phyloP scores from a whole-genome alignment of 2,797 vertebrate species.

The Vireo griseus region DNA sequence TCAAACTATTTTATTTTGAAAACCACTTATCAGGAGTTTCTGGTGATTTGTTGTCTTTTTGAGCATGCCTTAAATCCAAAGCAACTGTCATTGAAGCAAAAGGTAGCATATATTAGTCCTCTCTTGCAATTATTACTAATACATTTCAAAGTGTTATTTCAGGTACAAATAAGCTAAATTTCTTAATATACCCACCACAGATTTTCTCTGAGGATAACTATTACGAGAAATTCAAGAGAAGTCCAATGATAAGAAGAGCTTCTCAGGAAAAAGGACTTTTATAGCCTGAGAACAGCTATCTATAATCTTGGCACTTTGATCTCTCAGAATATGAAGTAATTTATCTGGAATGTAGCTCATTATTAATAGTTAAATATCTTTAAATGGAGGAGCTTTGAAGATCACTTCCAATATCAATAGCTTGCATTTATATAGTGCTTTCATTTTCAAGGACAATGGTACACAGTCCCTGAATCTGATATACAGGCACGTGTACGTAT shows the following conservation, averaged over 20 bases:
- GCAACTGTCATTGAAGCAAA: background rate
- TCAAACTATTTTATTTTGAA: background rate
- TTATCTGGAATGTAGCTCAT: background rate
- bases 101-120: background rate
- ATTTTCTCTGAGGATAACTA: background rate
- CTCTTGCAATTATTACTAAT: background rate
- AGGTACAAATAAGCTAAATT: background rate
- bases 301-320: background rate
- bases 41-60: background rate
- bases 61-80: background rate
- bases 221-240: background rate
- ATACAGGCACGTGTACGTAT: background rate
- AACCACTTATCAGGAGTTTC: background rate
- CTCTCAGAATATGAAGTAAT: background rate
- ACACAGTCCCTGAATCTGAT: background rate
- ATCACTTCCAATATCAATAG: background rate
- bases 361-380: constrained; percentile 26
- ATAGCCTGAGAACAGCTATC: background rate
- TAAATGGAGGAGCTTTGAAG: background rate
- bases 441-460: constrained; percentile 1
- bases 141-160: background rate
- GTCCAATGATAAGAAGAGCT: background rate
- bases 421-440: background rate
- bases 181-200: background rate
- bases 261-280: background rate